A percentile compares a stretch with the other conserved stretches of the same genome.
phyloP scores from a whole-genome alignment of 2,888 invertebrate species.

The Lottia scabra region DNA sequence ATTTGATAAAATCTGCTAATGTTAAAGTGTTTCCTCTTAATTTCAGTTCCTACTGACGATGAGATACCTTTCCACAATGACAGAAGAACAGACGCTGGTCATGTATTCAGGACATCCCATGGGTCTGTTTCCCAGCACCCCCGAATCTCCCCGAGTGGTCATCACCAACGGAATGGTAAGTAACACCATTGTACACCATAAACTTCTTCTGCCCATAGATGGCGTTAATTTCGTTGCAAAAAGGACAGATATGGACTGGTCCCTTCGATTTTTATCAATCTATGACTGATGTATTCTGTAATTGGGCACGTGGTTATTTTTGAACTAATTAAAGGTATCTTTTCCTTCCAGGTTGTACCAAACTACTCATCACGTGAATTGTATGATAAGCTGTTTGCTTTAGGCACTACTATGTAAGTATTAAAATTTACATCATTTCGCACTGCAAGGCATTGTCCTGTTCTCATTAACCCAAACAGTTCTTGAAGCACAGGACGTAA shows the following conservation, averaged over 20 bases:
- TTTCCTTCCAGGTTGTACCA: conserved; percentile 72
- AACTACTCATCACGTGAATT: conserved; percentile 73
- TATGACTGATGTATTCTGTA: too few relatives aligned
- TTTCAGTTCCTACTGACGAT: conserved; percentile 74
- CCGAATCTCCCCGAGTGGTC: conserved; percentile 72
- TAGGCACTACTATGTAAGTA: conserved; percentile 74
- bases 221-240: too few relatives aligned
- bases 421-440: too few relatives aligned
- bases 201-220: too few relatives aligned
- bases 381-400: conserved; percentile 75
- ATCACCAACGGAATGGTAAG: conserved; percentile 76
- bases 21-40: background rate
- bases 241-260: too few relatives aligned
- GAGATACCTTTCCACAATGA: conserved; percentile 73
- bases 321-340: too few relatives aligned
- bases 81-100: conserved; percentile 73
- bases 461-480: too few relatives aligned
- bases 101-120: conserved; percentile 76
- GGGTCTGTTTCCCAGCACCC: conserved; percentile 73
- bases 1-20: too few relatives aligned
- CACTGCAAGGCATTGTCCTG: too few relatives aligned
- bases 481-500: too few relatives aligned
- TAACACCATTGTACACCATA: too few relatives aligned
- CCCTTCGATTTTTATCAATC: too few relatives aligned
- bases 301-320: background rate